These are phyloP conservation scores for Ephialtes manifestator DNA, from an alignment of 2,888 invertebrate species.

Conservation along the genomic window DNA sequence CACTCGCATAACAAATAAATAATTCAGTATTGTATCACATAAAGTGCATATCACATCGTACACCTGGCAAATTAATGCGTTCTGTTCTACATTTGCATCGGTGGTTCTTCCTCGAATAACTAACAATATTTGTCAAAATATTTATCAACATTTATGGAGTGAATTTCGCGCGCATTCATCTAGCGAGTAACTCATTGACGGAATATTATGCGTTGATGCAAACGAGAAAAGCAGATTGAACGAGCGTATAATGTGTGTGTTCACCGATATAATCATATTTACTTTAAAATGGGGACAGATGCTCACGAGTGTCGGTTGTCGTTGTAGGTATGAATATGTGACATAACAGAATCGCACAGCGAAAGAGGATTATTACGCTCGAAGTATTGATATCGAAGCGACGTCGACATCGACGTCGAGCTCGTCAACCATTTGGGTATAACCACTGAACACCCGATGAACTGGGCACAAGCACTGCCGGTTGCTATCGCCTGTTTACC, in stretches of 20 bases:
- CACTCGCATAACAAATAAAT: no score
- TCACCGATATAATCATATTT: constrained; percentile 55
- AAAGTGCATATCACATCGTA: no score
- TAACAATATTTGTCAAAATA: not conserved
- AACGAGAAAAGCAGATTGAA: constrained; percentile 15
- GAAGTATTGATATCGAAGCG: constrained; percentile 53
- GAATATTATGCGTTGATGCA: constrained; percentile 48
- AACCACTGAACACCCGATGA: constrained; percentile 52
- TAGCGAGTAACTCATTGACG: constrained; percentile 22
- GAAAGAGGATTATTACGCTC: constrained; percentile 56
- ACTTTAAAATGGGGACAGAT: constrained; percentile 42
- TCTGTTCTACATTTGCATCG: not conserved
- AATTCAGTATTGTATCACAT: no score
- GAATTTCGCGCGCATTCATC: not conserved
- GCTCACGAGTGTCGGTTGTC: not conserved
- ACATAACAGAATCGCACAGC: constrained; percentile 54
- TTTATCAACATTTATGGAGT: not conserved
- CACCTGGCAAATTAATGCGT: not conserved
- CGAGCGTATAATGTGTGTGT: constrained; percentile 39
- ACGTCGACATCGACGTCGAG: constrained; percentile 42
- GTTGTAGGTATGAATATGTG: constrained; percentile 15
- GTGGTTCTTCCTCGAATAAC: not conserved
- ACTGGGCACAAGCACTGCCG: constrained; percentile 40
- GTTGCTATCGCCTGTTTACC: constrained; percentile 46
- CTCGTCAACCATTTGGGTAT: constrained; percentile 48